Conservation (phyloP, 2,797 vertebrate species). For the Benthosema pterotum region DNA sequence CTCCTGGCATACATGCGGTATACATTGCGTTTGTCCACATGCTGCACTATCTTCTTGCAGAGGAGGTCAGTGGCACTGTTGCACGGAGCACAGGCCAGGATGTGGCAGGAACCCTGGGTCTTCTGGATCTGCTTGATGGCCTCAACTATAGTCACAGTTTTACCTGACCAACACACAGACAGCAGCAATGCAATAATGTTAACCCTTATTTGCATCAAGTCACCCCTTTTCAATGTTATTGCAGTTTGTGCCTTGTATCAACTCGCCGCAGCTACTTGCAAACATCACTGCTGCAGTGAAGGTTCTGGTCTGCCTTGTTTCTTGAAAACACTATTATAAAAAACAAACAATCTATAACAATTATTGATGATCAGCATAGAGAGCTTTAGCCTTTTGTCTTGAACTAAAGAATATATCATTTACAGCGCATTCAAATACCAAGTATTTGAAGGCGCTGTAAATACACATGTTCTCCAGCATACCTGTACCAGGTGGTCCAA, state of each 20-base stretch:
- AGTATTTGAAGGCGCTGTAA: too few relatives aligned
- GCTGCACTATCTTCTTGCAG: conserved; percentile 83
- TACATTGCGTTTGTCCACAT: conserved; percentile 74
- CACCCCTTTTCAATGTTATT: too few relatives aligned
- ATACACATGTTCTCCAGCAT: conserved; percentile 15
- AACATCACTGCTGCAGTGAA: conserved; percentile 53
- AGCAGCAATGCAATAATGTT: neutral
- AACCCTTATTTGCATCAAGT: too few relatives aligned
- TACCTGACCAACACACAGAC: conserved; percentile 62
- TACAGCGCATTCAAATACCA: too few relatives aligned
- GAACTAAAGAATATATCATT: too few relatives aligned
- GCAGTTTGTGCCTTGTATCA: too few relatives aligned
- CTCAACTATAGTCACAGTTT: conserved; percentile 89
- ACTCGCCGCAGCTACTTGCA: too few relatives aligned
- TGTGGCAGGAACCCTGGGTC: conserved; percentile 64
- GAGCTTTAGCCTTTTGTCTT: too few relatives aligned
- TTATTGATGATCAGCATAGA: too few relatives aligned
- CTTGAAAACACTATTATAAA: too few relatives aligned
- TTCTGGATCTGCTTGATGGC: conserved; percentile 87
- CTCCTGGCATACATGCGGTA: conserved; percentile 88
- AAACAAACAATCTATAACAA: too few relatives aligned
- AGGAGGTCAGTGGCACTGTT: conserved; percentile 92
- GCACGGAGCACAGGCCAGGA: conserved; percentile 91
- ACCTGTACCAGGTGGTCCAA: conserved; percentile 93
- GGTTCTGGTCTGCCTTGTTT: neutral